Conservation (phyloP, 64 coral and sea anemone species). For the Montipora efflorescens region DNA sequence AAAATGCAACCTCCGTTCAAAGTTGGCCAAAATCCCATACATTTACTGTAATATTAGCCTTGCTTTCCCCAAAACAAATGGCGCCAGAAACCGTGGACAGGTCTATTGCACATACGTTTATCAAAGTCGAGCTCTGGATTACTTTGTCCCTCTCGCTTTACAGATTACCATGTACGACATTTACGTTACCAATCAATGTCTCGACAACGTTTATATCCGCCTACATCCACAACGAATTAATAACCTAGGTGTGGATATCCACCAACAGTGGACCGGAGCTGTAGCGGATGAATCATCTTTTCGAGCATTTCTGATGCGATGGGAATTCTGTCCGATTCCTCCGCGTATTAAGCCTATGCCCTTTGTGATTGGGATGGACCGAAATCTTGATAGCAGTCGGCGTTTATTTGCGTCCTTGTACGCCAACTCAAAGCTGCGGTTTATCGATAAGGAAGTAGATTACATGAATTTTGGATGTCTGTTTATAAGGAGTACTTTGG, state of each 20-base stretch:
- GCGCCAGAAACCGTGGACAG: too few species aligned
- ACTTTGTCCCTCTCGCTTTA: too few species aligned
- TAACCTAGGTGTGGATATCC: too few species aligned
- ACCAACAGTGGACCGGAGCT: too few species aligned
- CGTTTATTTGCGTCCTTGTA: neutral
- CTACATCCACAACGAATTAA: neutral
- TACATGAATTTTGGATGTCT: neutral
- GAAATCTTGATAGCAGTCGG: neutral
- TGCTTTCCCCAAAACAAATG: too few species aligned
- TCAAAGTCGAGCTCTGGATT: too few species aligned
- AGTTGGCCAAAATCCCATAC: too few species aligned
- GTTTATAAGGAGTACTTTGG: neutral
- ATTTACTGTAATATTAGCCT: too few species aligned
- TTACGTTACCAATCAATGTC: neutral
- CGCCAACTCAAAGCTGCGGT: neutral
- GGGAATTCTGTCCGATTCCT: neutral
- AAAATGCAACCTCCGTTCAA: too few species aligned
- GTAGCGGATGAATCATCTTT: too few species aligned
- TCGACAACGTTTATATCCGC: neutral
- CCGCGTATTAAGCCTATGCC: neutral
- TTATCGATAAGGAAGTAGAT: neutral
- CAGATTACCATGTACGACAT: constrained; percentile 10
- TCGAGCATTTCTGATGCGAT: neutral
- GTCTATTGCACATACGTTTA: too few species aligned
- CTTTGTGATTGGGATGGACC: neutral